Evolutionary conservation across 2,797 vertebrate genomes (phyloP).

Genomic region (Iguana delicatissima): DNA sequence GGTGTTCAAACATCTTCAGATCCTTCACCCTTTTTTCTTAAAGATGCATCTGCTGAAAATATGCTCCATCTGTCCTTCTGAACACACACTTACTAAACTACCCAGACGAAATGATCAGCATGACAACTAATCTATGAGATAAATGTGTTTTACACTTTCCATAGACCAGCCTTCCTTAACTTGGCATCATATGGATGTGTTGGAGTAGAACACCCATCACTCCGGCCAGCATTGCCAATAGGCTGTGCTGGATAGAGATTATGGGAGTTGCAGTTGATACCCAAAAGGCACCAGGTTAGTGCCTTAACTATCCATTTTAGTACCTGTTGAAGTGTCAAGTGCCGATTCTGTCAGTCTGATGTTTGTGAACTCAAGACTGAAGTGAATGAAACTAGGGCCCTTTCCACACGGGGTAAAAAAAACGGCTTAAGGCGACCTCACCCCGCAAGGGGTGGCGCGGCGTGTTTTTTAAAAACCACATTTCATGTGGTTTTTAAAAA

Average conservation of each 20-base stretch:
- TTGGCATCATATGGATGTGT: not conserved
- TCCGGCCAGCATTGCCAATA: not conserved
- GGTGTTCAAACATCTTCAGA: not conserved
- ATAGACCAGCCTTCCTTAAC: not conserved
- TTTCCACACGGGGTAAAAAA: too few species aligned
- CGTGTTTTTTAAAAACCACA: too few species aligned
- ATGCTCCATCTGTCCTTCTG: conserved; percentile 15
- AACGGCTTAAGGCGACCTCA: too few species aligned
- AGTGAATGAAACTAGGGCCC: not conserved
- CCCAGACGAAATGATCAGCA: conserved; percentile 19
- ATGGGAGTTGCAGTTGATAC: not conserved
- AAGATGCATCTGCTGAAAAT: conserved; percentile 37
- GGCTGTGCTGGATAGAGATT: not conserved
- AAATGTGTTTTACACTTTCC: not conserved
- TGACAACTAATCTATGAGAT: not conserved
- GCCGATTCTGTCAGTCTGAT: not conserved
- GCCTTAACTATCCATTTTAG: not conserved
- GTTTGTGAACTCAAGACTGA: not conserved
- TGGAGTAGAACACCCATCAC: not conserved
- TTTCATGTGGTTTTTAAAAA: too few species aligned
- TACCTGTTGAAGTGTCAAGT: not conserved
- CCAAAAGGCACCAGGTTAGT: not conserved
- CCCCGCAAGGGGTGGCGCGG: too few species aligned
- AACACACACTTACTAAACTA: conserved; percentile 42
- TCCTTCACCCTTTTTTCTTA: conserved; percentile 13